Percentiles rank a stretch among this genome's conserved stretches.
phyloP scores from a whole-genome alignment of 2,888 invertebrate species.

The Ecdyonurus torrentis region DNA sequence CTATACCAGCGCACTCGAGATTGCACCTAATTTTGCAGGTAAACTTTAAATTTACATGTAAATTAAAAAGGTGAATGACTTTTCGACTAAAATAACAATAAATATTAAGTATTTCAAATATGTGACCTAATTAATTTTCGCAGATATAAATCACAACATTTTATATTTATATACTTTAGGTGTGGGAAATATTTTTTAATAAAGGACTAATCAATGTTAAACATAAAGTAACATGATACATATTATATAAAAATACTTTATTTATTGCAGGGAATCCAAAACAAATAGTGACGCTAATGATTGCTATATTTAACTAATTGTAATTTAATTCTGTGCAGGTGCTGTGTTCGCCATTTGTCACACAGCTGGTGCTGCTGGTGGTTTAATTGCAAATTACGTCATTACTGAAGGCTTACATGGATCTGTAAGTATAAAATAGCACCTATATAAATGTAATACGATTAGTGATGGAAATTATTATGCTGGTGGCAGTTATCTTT shows the following conservation, averaged over 20 bases:
- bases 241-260: background rate
- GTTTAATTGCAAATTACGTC: conserved; percentile 37
- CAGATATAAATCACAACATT: no score
- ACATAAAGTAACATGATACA: background rate
- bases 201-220: background rate
- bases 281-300: background rate
- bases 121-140: no score
- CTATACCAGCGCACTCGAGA: conserved; percentile 38
- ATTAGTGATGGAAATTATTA: no score
- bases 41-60: no score
- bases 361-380: conserved; percentile 36
- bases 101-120: no score
- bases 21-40: conserved; percentile 30
- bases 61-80: no score
- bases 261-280: background rate
- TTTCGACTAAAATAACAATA: no score
- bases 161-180: no score
- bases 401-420: conserved; percentile 39
- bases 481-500: no score
- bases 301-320: background rate
- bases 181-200: no score
- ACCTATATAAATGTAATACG: no score
- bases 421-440: no score
- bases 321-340: conserved; percentile 19
- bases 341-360: conserved; percentile 28